Evolutionary conservation across 2,888 invertebrate genomes (phyloP).

Genomic region (Drosophila subsilvestris): DNA sequence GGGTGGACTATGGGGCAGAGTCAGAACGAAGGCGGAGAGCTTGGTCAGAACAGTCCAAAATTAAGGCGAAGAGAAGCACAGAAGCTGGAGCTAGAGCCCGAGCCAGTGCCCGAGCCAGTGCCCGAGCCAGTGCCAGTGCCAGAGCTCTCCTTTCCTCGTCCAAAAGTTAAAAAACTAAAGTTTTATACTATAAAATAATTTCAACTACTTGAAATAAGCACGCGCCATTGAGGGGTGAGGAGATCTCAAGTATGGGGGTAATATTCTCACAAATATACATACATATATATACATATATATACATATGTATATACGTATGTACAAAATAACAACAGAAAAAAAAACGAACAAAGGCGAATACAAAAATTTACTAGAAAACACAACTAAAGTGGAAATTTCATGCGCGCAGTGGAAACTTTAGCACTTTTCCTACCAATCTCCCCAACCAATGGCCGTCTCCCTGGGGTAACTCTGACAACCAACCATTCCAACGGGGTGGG

Average conservation of each 20-base stretch:
- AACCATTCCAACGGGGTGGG: constrained; percentile 26
- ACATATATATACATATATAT: no score
- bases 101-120: not conserved
- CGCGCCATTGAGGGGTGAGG: constrained; percentile 54
- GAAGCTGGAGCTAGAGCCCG: constrained; percentile 2
- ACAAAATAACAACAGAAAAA: constrained; percentile 9
- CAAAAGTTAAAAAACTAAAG: constrained; percentile 78
- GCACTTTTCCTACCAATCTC: constrained; percentile 54
- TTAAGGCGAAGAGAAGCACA: constrained; percentile 1
- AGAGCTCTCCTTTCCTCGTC: constrained; percentile 28
- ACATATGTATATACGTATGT: constrained; percentile 12
- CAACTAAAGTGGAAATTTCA: constrained; percentile 75
- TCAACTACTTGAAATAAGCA: constrained; percentile 77
- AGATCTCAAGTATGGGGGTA: constrained; percentile 33
- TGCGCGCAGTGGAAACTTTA: constrained; percentile 74
- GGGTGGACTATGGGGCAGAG: not conserved
- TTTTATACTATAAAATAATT: constrained; percentile 80
- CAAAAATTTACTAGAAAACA: constrained; percentile 55
- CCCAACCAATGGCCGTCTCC: constrained; percentile 13
- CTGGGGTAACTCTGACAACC: constrained; percentile 31
- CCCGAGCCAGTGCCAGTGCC: not conserved
- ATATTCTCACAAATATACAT: not conserved
- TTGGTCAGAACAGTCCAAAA: not conserved
- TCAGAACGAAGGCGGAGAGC: no score
- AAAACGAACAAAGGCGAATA: constrained; percentile 22